Evolutionary conservation across 2,888 invertebrate genomes (phyloP).

Genomic region (Oxycera nigricornis): DNA sequence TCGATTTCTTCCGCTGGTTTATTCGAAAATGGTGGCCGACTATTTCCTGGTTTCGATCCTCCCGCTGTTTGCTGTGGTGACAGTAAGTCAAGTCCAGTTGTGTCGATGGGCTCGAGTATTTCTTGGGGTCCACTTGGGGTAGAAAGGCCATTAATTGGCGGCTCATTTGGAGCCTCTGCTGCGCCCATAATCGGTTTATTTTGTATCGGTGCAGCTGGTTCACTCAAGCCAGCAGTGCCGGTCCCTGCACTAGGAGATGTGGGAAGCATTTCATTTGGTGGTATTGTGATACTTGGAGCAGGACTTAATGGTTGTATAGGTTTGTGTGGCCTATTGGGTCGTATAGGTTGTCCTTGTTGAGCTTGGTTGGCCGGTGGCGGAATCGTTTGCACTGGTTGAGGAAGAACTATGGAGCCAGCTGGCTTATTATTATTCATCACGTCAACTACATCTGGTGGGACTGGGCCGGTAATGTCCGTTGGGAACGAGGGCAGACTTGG

Average conservation of each 20-base stretch:
- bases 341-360: not conserved
- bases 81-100: not conserved
- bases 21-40: not conserved
- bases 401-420: too few species aligned
- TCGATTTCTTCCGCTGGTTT: not conserved
- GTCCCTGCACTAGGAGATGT: not conserved
- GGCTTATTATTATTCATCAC: not conserved
- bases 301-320: not conserved
- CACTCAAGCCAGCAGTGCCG: not conserved
- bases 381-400: not conserved
- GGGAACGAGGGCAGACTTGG: not conserved
- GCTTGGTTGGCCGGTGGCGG: not conserved
- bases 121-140: conserved; percentile 20
- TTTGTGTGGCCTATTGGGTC: not conserved
- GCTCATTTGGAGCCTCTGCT: not conserved
- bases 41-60: not conserved
- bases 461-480: not conserved
- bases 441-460: not conserved
- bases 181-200: not conserved
- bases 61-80: not conserved
- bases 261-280: not conserved
- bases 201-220: not conserved
- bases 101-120: not conserved
- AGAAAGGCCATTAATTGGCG: conserved; percentile 10
- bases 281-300: too few species aligned